phyloP scores from a whole-genome alignment of 1,140 invertebrate species.

The Zaprionus ornatus region DNA sequence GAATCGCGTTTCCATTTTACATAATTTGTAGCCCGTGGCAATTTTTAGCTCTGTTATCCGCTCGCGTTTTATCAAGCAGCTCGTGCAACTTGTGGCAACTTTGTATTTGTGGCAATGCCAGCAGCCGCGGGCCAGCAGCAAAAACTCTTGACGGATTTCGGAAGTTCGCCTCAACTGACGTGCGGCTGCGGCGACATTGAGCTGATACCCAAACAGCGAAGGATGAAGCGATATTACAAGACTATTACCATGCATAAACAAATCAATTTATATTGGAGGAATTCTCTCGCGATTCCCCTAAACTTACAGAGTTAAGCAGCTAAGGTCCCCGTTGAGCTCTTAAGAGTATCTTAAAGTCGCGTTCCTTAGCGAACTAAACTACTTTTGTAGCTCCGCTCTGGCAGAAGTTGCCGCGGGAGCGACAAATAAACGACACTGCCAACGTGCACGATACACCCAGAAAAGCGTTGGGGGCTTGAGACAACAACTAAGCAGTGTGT shows the following conservation, averaged over 20 bases:
- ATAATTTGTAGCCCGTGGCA: constrained; percentile 66
- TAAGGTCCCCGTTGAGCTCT: not conserved
- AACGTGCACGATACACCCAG: constrained; percentile 44
- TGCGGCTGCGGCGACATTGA: not conserved
- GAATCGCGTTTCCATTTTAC: constrained; percentile 52
- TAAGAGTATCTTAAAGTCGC: not conserved
- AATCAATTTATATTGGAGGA: not conserved
- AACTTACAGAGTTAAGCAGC: not conserved
- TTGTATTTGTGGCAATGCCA: constrained; percentile 9
- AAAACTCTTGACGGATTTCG: not conserved
- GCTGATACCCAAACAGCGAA: not conserved
- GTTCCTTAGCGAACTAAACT: not conserved
- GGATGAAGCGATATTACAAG: not conserved
- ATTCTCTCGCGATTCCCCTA: not conserved
- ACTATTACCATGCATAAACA: not conserved
- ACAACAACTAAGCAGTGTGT: not conserved
- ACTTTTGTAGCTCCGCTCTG: not conserved
- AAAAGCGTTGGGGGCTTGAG: not conserved
- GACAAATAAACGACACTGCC: constrained; percentile 46
- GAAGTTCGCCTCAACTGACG: not conserved
- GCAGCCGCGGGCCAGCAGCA: not conserved
- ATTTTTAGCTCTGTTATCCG: constrained; percentile 37
- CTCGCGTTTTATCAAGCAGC: constrained; percentile 27
- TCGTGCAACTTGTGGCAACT: constrained; percentile 34
- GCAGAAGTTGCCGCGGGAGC: constrained; percentile 43